Evolutionary conservation across 1,140 invertebrate species (phyloP).

Genomic region (Pinna nobilis): DNA sequence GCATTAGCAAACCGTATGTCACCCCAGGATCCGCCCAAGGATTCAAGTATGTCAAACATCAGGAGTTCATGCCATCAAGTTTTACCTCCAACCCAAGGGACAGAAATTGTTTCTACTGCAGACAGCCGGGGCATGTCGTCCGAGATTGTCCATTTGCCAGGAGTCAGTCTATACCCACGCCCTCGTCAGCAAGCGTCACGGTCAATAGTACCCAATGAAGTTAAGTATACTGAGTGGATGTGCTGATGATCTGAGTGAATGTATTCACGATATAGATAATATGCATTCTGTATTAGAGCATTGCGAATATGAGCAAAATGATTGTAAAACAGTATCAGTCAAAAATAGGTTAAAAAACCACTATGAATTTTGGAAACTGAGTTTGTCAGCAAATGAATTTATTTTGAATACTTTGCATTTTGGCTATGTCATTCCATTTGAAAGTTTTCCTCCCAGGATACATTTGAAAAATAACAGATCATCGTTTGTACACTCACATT

Average conservation of each 20-base stretch:
- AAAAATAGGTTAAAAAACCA: constrained; percentile 17
- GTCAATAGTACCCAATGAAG: neutral
- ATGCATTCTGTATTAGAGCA: too few species aligned
- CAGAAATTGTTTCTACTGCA: constrained; percentile 23
- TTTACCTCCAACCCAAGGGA: too few species aligned
- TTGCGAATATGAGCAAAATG: constrained; percentile 1
- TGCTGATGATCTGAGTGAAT: too few species aligned
- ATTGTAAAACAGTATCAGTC: neutral
- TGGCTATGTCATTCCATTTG: constrained; percentile 30
- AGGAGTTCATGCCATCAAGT: neutral
- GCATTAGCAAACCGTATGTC: neutral
- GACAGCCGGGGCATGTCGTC: constrained; percentile 13
- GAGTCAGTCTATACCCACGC: neutral
- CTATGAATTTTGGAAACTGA: constrained; percentile 18
- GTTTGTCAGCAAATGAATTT: constrained; percentile 2
- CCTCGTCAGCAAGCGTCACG: neutral
- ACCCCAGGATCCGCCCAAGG: neutral
- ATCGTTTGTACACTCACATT: constrained; percentile 2
- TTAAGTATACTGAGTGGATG: constrained; percentile 12
- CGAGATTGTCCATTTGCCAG: constrained; percentile 17
- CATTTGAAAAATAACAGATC: constrained; percentile 27
- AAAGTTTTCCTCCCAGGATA: constrained; percentile 1
- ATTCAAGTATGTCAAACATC: neutral
- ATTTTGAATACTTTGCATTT: constrained; percentile 25
- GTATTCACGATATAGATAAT: too few species aligned